phyloP scores from a whole-genome alignment of 35 echinoderm and acorn worm genomes.

The Apostichopus californicus region DNA sequence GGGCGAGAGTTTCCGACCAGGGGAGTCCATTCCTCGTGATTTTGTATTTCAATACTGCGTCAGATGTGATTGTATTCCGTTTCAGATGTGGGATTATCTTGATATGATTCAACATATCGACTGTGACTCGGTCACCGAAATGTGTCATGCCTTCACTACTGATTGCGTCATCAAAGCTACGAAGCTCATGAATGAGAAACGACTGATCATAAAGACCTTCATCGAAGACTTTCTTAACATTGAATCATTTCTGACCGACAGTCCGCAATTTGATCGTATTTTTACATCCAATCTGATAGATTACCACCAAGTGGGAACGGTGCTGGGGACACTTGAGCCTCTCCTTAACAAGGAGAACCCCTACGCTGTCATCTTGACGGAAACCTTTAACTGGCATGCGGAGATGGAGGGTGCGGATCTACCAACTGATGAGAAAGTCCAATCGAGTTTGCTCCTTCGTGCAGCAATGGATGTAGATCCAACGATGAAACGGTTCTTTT shows the following conservation, averaged over 20 bases:
- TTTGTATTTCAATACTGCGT: no score
- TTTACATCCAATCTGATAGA: no score
- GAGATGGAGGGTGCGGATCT: background rate
- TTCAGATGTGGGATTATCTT: slow-evolving; percentile 67
- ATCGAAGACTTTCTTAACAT: background rate
- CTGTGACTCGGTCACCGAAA: slow-evolving; percentile 12
- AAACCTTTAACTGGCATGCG: slow-evolving; percentile 48
- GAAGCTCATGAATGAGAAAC: slow-evolving; percentile 10
- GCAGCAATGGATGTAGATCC: background rate
- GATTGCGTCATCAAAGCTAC: background rate
- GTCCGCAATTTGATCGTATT: no score
- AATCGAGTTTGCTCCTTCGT: background rate
- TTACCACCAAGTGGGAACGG: no score
- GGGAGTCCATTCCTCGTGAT: no score
- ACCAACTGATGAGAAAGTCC: background rate
- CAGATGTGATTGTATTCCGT: slow-evolving; percentile 53
- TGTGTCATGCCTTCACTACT: slow-evolving; percentile 34
- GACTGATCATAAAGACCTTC: background rate
- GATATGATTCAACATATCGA: background rate
- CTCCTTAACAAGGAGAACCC: slow-evolving; percentile 55
- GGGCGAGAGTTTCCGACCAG: no score
- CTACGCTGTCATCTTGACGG: slow-evolving; percentile 54
- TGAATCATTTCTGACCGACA: background rate
- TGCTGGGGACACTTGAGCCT: no score
- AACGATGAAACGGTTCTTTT: background rate